Base-by-base conservation (phyloP, 2,797 vertebrate species). In the Lithobates sylvaticus region DNA sequence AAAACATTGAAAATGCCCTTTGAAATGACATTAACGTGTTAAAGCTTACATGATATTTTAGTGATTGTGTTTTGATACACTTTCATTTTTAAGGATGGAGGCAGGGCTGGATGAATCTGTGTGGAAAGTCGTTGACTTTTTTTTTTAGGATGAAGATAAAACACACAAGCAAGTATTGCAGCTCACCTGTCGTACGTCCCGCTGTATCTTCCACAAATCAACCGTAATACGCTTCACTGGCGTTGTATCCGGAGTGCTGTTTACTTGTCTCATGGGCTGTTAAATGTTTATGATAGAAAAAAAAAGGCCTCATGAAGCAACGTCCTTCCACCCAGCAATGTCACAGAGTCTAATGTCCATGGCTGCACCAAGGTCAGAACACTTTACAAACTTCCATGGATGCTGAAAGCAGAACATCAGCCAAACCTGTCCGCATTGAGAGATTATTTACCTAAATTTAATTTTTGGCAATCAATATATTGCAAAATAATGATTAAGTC, bases 201-300 rank as follows among this genome's bases (percentile, higher is more conserved):
- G 61, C 75, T 89, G 83, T 44, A 90, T 81, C 74, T 90, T 90
- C 69, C 83, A 81, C 61, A 92, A 78, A 77, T 90, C 88, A 50
- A 87, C 84, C 27, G 81, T 86, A 73, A 91, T 84, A 64, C 61
- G 87, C 86, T 83, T 73, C 23, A 88, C 81, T 72, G n/a, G 64
- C n/a, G 54, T 61, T 64, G 87, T 27, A 21, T 18, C 76, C 81
- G 83, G 39, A 16, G 72, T 36, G 54, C 68, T 68, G 36, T 39
- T 71, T 76, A 77, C 74, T 69, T 44, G 21, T 82, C 81, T 82
- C 65, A 64, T 15, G 47, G 72, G 50, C 85, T 78, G 79, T 81
- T 76, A 86, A 76, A 77, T 47, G 27, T 77, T 36, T 77, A 64
- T 68, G 73, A 83, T 65, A 67, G 72, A 75, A 67, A 82, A 34